These are phyloP conservation scores for Aleadryas rufinucha DNA, from an alignment of 2,113 vertebrate species.

Conservation along the genomic window DNA sequence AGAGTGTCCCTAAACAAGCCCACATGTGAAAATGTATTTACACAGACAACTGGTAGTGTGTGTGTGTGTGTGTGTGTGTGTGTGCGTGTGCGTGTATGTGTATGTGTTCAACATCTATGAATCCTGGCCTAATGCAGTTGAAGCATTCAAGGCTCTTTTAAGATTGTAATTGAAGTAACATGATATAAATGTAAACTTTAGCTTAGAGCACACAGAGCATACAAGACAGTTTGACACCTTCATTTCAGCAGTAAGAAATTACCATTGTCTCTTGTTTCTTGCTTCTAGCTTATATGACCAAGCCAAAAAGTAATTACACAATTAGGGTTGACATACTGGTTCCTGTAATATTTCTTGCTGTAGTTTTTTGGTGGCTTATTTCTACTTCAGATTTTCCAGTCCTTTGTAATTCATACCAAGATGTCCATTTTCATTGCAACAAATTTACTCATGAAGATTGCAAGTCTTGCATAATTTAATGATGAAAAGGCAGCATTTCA, in stretches of 20 bases:
- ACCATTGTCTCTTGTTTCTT: slow-evolving; percentile 67
- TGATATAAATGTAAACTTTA: slow-evolving; percentile 67
- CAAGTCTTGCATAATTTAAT: slow-evolving; percentile 52
- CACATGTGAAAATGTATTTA: neutral
- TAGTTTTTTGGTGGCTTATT: slow-evolving; percentile 51
- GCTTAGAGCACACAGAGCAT: slow-evolving; percentile 51
- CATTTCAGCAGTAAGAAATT: slow-evolving; percentile 69
- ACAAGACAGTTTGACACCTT: slow-evolving; percentile 67
- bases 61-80: neutral
- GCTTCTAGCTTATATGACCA: slow-evolving; percentile 72
- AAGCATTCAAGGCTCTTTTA: slow-evolving; percentile 46
- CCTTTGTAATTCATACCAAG: slow-evolving; percentile 71
- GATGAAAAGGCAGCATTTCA: slow-evolving; percentile 44
- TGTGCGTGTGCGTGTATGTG: neutral
- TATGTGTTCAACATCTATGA: neutral
- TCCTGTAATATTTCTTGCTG: slow-evolving; percentile 72
- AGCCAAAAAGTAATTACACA: slow-evolving; percentile 79
- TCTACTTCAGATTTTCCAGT: slow-evolving; percentile 45
- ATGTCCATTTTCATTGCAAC: slow-evolving; percentile 44
- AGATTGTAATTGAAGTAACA: slow-evolving; percentile 59
- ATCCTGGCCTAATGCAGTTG: neutral
- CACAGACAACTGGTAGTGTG: neutral
- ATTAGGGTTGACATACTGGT: slow-evolving; percentile 74
- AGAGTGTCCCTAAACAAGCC: neutral
- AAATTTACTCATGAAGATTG: slow-evolving; percentile 38